phyloP scores from a whole-genome alignment of 2,888 invertebrate genomes.

The Cactoblastis cactorum region DNA sequence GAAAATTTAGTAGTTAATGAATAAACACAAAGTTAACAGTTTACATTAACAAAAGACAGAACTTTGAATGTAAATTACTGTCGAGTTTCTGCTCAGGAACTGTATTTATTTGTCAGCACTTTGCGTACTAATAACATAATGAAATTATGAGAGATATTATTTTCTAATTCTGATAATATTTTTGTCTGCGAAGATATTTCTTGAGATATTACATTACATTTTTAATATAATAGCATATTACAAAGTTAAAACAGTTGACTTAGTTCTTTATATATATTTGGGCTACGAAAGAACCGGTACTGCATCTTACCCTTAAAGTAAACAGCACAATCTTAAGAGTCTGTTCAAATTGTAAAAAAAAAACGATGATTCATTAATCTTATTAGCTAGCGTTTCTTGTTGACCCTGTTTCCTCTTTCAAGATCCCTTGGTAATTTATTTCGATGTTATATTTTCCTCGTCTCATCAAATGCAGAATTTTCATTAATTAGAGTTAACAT shows the following conservation, averaged over 20 bases:
- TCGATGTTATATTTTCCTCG: conserved; percentile 22
- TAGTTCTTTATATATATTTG: too few species aligned
- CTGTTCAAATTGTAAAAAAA: not conserved
- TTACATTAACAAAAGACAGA: not conserved
- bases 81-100: not conserved
- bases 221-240: too few species aligned
- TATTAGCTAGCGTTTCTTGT: conserved; percentile 27
- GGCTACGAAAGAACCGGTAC: too few species aligned
- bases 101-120: not conserved
- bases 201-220: too few species aligned
- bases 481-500: not conserved
- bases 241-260: too few species aligned
- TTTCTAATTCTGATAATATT: too few species aligned
- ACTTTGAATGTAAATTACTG: conserved; percentile 1
- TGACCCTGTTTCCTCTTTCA: conserved; percentile 28
- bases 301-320: too few species aligned
- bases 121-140: not conserved
- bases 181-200: too few species aligned
- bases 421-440: conserved; percentile 26
- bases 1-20: not conserved
- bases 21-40: not conserved
- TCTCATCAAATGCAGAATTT: conserved; percentile 12
- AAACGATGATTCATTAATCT: conserved; percentile 29
- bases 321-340: not conserved
- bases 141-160: too few species aligned